phyloP scores from a whole-genome alignment of 1,140 invertebrate species.

The Halyomorpha halys region DNA sequence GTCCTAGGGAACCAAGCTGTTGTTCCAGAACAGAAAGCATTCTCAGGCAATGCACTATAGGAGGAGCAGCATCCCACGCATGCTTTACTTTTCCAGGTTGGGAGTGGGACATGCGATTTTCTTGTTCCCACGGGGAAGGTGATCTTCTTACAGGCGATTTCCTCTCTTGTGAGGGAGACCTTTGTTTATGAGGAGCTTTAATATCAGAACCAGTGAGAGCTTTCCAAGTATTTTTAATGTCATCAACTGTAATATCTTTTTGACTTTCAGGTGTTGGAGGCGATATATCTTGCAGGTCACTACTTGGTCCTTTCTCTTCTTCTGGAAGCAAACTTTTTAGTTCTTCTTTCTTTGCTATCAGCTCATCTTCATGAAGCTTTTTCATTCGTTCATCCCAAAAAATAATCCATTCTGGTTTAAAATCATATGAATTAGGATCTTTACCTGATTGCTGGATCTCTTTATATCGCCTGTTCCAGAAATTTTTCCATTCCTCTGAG shows the following conservation, averaged over 20 bases:
- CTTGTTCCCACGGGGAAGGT: constrained; percentile 31
- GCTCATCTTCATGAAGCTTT: constrained; percentile 57
- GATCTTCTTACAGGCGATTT: constrained; percentile 23
- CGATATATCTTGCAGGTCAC: constrained; percentile 25
- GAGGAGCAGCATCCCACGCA: constrained; percentile 14
- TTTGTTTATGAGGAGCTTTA: constrained; percentile 22
- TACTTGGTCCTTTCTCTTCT: constrained; percentile 11
- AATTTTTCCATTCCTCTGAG: constrained; percentile 76
- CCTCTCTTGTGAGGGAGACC: constrained; percentile 12
- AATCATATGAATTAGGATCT: constrained; percentile 66
- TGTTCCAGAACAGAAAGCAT: constrained; percentile 67
- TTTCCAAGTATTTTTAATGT: constrained; percentile 34
- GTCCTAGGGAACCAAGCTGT: constrained; percentile 66
- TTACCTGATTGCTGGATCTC: constrained; percentile 47
- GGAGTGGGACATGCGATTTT: neutral
- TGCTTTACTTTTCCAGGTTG: neutral
- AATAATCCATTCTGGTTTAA: constrained; percentile 75
- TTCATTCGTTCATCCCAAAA: constrained; percentile 71
- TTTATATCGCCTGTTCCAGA: constrained; percentile 70
- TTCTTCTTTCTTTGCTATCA: constrained; percentile 46
- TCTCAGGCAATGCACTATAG: constrained; percentile 55
- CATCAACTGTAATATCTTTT: constrained; percentile 31
- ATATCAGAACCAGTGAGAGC: constrained; percentile 32
- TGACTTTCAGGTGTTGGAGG: constrained; percentile 25
- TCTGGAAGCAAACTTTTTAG: constrained; percentile 41